Percentiles rank a stretch among this genome's conserved stretches.
These are phyloP conservation scores for Melanostoma scalare DNA, from an alignment of 2,888 invertebrate species.

Conservation along the genomic window DNA sequence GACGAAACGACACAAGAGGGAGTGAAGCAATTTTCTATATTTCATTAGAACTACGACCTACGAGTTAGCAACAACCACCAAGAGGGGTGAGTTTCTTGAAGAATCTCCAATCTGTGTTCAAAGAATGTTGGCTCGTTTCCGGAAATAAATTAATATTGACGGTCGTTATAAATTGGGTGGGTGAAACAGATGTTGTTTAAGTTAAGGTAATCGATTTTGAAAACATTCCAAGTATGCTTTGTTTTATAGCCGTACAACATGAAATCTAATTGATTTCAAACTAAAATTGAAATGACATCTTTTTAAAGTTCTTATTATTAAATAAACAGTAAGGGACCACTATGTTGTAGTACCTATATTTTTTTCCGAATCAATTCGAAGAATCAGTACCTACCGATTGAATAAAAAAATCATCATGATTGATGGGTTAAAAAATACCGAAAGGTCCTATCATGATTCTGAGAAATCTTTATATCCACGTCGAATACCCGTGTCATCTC, in stretches of 20 bases:
- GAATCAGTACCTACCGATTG: no score
- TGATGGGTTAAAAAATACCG: no score
- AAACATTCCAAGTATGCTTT: constrained; percentile 31
- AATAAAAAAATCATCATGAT: no score
- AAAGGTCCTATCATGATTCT: no score
- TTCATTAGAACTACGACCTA: constrained; percentile 11
- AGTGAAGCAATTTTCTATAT: constrained; percentile 51
- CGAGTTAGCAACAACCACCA: no score
- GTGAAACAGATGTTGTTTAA: constrained; percentile 57
- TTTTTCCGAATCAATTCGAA: no score
- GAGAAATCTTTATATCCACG: no score
- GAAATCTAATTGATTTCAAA: constrained; percentile 24
- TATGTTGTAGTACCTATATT: no score
- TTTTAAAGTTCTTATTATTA: no score
- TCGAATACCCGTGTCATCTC: no score
- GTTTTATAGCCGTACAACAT: constrained; percentile 25
- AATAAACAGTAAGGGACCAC: no score
- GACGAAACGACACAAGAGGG: constrained; percentile 31
- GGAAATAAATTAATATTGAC: constrained; percentile 65
- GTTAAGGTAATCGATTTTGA: constrained; percentile 40
- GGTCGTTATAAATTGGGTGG: constrained; percentile 45
- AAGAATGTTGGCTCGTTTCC: constrained; percentile 34
- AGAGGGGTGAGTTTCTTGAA: neutral
- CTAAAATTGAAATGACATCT: neutral
- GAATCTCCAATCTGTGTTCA: constrained; percentile 20